Evolutionary conservation across 2,113 vertebrate species (phyloP).

Genomic region (Phrynosoma blainvillii): DNA sequence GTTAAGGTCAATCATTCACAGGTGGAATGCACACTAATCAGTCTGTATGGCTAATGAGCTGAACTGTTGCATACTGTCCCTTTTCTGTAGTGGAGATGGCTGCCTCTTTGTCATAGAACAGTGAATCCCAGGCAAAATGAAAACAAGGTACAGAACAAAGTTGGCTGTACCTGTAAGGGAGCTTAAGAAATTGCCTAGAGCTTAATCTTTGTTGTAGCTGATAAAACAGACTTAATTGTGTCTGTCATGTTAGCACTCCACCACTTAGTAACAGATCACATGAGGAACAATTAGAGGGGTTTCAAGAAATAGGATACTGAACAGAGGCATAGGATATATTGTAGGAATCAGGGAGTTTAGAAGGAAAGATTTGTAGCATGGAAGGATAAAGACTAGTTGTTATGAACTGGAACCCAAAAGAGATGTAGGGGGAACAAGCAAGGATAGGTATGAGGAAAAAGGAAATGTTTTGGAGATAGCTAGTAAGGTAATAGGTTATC

Average conservation of each 20-base stretch:
- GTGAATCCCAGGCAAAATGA: neutral
- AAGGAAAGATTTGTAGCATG: neutral
- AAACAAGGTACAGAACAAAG: neutral
- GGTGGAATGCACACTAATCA: neutral
- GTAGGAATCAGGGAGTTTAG: neutral
- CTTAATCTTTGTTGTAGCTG: neutral
- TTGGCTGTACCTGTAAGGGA: neutral
- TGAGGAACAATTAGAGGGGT: neutral
- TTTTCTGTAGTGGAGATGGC: neutral
- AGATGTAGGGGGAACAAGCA: neutral
- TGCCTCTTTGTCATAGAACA: neutral
- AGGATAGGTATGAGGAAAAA: no score
- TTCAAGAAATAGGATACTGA: neutral
- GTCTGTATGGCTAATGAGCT: slow-evolving; percentile 23
- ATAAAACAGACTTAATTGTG: neutral
- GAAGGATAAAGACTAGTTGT: neutral
- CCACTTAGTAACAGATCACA: neutral
- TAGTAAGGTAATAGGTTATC: neutral
- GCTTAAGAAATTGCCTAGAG: neutral
- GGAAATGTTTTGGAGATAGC: no score
- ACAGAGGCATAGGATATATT: neutral
- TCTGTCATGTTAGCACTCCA: neutral
- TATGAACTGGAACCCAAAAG: neutral
- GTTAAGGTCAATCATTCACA: slow-evolving; percentile 16
- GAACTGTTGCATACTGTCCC: neutral